Evolutionary conservation across 2,113 vertebrate species (phyloP).

Genomic region (Dipodomys stephensi): DNA sequence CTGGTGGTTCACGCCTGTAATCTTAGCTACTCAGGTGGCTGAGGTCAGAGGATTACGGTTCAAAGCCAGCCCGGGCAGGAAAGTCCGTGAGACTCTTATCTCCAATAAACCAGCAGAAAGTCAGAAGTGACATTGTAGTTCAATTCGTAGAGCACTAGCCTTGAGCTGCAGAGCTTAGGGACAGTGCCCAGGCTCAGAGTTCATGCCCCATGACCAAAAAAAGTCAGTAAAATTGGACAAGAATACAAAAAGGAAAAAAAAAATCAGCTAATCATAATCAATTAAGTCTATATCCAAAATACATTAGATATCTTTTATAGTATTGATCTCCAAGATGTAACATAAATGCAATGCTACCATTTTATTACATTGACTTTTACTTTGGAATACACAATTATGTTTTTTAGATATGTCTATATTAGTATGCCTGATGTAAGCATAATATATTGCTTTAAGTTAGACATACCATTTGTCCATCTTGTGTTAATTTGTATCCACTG

Average conservation of each 20-base stretch:
- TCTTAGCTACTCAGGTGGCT: no score
- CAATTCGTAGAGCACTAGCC: no score
- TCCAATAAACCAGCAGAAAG: no score
- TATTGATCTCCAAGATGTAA: not conserved
- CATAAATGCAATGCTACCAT: not conserved
- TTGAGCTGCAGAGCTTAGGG: no score
- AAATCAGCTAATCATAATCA: not conserved
- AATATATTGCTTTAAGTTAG: not conserved
- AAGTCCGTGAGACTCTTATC: no score
- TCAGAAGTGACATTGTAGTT: no score
- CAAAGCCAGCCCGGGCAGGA: no score
- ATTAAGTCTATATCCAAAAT: not conserved
- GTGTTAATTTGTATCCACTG: not conserved
- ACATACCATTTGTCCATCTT: not conserved
- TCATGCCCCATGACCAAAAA: not conserved
- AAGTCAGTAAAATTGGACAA: constrained; percentile 44
- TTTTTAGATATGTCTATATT: not conserved
- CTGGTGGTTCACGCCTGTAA: no score
- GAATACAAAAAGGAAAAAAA: not conserved
- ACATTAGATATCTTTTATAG: not conserved
- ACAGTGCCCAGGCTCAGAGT: no score
- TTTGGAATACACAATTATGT: not conserved
- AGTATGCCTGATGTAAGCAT: not conserved
- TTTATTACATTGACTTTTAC: not conserved
- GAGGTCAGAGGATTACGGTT: no score